Evolutionary conservation across 1,140 invertebrate species (phyloP).

Genomic region (Drosophila gunungcola): DNA sequence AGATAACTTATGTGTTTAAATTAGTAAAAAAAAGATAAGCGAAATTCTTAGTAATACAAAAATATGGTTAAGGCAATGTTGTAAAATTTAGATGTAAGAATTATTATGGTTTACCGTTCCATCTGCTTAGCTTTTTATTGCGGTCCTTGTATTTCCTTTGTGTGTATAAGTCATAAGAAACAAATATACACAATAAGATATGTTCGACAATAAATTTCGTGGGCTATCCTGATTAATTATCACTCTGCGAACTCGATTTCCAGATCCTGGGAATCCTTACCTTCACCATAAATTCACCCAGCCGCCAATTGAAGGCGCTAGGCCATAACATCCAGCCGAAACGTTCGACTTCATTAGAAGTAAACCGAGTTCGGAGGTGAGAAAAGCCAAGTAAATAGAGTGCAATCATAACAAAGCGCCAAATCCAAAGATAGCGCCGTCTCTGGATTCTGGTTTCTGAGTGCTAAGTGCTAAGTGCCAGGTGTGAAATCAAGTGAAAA

Average conservation of each 20-base stretch:
- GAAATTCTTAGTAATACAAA: too few species aligned
- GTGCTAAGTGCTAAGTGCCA: conserved; percentile 57
- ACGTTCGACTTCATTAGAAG: conserved; percentile 74
- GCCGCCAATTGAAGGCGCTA: conserved; percentile 23
- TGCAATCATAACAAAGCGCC: conserved; percentile 65
- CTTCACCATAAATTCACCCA: conserved; percentile 1
- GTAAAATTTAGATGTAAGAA: too few species aligned
- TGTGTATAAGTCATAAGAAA: neutral
- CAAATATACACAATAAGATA: neutral
- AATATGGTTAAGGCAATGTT: too few species aligned
- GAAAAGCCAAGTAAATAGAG: conserved; percentile 69
- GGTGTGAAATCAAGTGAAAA: conserved; percentile 63
- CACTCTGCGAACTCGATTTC: neutral
- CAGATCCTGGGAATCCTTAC: conserved; percentile 18
- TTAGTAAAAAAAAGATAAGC: too few species aligned
- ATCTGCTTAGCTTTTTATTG: too few species aligned
- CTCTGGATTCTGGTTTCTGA: neutral
- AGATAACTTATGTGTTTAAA: too few species aligned
- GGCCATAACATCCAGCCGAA: conserved; percentile 35
- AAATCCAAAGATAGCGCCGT: conserved; percentile 68
- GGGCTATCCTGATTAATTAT: neutral
- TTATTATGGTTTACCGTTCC: too few species aligned
- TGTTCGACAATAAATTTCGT: neutral
- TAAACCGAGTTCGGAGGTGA: conserved; percentile 71
- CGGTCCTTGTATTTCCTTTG: neutral